Conservation (phyloP, 30 jellyfish, hydroid and myxozoan genomes). For the Hydra vulgaris region DNA sequence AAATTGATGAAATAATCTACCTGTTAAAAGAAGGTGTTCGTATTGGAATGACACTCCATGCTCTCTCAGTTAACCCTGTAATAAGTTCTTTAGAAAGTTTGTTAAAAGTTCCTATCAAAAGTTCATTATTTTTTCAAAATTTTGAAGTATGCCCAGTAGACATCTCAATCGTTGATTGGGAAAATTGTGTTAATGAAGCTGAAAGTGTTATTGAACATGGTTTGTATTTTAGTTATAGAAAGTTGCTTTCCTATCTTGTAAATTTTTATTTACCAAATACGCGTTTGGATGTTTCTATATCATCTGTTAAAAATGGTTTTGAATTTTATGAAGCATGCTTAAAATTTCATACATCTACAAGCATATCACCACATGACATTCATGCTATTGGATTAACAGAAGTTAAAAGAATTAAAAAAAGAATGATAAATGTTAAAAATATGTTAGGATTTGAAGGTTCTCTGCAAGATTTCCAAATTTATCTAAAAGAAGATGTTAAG, state of each 20-base stretch:
- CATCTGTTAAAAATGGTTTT: constrained; percentile 46
- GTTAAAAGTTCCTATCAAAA: constrained; percentile 16
- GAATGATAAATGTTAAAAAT: constrained; percentile 42
- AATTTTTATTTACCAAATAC: constrained; percentile 39
- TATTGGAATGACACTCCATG: constrained; percentile 33
- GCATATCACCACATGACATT: constrained; percentile 47
- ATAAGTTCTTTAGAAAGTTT: constrained; percentile 30
- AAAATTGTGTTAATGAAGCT: constrained; percentile 22
- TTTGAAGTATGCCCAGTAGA: constrained; percentile 31
- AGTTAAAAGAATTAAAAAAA: constrained; percentile 49
- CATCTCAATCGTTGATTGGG: constrained; percentile 23
- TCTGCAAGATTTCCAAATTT: constrained; percentile 32
- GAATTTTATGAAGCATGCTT: constrained; percentile 62
- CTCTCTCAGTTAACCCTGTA: constrained; percentile 43
- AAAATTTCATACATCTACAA: constrained; percentile 75
- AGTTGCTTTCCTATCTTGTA: constrained; percentile 26
- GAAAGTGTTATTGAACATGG: constrained; percentile 9
- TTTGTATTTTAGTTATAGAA: constrained; percentile 32
- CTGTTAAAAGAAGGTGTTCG: constrained; percentile 43
- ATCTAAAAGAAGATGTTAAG: constrained; percentile 43
- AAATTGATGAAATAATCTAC: constrained; percentile 36
- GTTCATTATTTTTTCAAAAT: constrained; percentile 45
- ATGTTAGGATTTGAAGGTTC: constrained; percentile 49
- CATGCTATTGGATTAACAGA: constrained; percentile 58
- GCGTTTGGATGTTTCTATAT: constrained; percentile 35